phyloP scores from a whole-genome alignment of 2,113 vertebrate genomes.

The Ornithorhynchus anatinus region DNA sequence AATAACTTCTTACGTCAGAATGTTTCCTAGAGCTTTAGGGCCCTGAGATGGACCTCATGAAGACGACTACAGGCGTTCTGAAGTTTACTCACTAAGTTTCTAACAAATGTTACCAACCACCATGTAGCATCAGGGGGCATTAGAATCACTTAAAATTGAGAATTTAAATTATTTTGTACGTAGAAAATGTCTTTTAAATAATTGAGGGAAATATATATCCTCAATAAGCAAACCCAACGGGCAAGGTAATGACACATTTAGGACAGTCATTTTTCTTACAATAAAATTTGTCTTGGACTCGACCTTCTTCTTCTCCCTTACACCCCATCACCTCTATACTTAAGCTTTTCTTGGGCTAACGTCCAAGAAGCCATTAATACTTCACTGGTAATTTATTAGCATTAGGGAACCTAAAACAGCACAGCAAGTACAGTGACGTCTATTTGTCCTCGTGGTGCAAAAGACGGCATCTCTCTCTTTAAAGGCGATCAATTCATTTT shows the following conservation, averaged over 20 bases:
- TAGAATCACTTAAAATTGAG: background rate
- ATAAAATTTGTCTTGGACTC: background rate
- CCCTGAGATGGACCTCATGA: background rate
- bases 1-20: constrained; percentile 10
- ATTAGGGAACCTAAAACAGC: background rate
- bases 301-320: background rate
- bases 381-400: background rate
- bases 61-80: background rate
- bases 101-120: background rate
- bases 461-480: background rate
- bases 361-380: background rate
- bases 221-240: background rate
- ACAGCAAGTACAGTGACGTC: too few species aligned
- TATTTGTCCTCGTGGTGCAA: background rate
- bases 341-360: background rate
- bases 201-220: background rate
- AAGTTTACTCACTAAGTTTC: background rate
- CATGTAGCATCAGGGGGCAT: background rate
- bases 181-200: background rate
- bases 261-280: background rate
- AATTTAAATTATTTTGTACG: background rate
- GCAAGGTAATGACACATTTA: background rate
- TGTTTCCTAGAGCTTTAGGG: constrained; percentile 10
- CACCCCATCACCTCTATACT: background rate
- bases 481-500: background rate